These are phyloP conservation scores for Tetragnatha versicolor DNA, from an alignment of 1,140 invertebrate species.

Conservation along the genomic window DNA sequence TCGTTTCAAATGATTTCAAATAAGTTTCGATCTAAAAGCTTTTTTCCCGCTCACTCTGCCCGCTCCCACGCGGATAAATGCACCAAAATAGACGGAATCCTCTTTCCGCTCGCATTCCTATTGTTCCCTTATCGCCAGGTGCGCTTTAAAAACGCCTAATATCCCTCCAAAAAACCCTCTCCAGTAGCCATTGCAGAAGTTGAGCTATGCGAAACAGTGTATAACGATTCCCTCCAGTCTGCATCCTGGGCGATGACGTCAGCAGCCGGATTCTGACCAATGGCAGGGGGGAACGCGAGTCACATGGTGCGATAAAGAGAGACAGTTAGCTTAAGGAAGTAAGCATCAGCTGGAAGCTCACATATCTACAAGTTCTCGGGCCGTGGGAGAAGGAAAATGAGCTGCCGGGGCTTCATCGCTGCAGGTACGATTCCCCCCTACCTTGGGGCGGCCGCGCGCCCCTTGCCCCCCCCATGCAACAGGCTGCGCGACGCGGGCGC, in stretches of 20 bases:
- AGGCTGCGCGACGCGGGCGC: not conserved
- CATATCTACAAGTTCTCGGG: constrained; percentile 11
- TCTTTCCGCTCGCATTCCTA: too few species aligned
- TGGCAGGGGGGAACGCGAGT: constrained; percentile 2
- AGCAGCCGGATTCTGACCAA: constrained; percentile 25
- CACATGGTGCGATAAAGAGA: constrained; percentile 32
- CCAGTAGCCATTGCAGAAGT: constrained; percentile 13
- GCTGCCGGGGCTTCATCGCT: not conserved
- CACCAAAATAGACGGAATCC: too few species aligned
- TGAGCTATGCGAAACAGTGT: too few species aligned
- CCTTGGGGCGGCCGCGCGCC: not conserved
- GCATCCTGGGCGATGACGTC: constrained; percentile 38
- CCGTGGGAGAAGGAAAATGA: not conserved
- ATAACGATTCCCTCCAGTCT: constrained; percentile 44
- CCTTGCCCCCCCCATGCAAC: not conserved
- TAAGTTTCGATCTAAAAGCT: too few species aligned
- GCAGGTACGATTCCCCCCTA: not conserved
- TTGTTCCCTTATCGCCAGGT: too few species aligned
- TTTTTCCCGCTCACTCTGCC: too few species aligned
- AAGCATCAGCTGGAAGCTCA: not conserved
- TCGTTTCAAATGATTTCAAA: too few species aligned
- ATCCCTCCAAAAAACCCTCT: too few species aligned
- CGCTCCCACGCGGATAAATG: too few species aligned
- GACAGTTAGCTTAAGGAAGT: not conserved
- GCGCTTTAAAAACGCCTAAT: too few species aligned